Evolutionary conservation across 2,888 invertebrate genomes (phyloP), one percentile per base, ranked within the genome.

Genomic region (Acleris laterana): DNA sequence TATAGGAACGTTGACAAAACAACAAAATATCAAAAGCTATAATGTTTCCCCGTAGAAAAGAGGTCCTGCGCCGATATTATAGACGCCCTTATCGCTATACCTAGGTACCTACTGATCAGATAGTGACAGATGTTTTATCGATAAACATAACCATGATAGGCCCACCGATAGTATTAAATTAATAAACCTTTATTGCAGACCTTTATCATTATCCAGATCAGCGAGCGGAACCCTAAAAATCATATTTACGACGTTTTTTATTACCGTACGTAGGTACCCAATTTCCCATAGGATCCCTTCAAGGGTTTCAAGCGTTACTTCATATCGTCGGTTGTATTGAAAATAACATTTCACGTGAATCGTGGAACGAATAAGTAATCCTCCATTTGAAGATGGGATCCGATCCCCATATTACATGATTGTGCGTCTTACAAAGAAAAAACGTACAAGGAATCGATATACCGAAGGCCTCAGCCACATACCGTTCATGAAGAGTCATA

Each of bases 381-480:
- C 78, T 72, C 79, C 79, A 81, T 84, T 82, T 80, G 75, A 78
- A 78, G 80, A 84, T 80, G 80, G 81, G 80, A 84, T 84, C 77
- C 72, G 76, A 75, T 74, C 75, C 73, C 32, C 75, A 78, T 78
- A 78, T 77, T 77, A 65, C 65, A 74, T 77, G 77, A 80, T 83
- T 84, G 82, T 81, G 76, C 38, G 13, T 13, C 13, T 38, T 5
- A 38, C 38, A 38, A 38, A 38, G 46, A 46, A n/a, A 46, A n/a
- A n/a, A 46, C 46, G 46, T 46, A 46, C 17, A 7, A 46, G 70
- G 50, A 52, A 58, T 46, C n/a, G 13, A 16, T 44, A 22, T 50
- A 17, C 59, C 19, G 38, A 48, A 6, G 42, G 25, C 20, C 44
- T 64, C 19, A 32, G n/a, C 3, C 57, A 38, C 52, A 17, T 5